A percentile compares a stretch with the other conserved stretches of the same genome.
Evolutionary conservation across 2,888 invertebrate genomes (phyloP).

Genomic region (Cheilosia vernalis): DNA sequence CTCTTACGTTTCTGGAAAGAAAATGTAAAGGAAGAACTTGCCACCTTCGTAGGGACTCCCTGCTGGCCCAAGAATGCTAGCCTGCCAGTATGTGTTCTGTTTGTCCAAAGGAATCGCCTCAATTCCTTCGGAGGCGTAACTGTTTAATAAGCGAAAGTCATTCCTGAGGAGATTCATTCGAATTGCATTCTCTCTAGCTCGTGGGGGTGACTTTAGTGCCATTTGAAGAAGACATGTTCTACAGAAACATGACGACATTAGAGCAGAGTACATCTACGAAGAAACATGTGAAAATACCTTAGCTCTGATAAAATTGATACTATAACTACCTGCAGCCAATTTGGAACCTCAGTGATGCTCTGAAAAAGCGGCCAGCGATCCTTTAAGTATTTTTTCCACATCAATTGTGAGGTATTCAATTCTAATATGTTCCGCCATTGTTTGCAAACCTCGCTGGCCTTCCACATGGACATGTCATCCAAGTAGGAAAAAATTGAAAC

Average conservation of each 20-base stretch:
- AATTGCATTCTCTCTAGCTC: slow-evolving; percentile 91
- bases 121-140: slow-evolving; percentile 83
- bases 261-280: slow-evolving; percentile 86
- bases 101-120: slow-evolving; percentile 83
- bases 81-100: slow-evolving; percentile 92
- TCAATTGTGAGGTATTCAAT: slow-evolving; percentile 89
- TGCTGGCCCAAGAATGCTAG: slow-evolving; percentile 94
- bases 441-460: slow-evolving; percentile 92
- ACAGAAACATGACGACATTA: slow-evolving; percentile 93
- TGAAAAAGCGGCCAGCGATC: slow-evolving; percentile 94
- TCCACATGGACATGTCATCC: slow-evolving; percentile 96
- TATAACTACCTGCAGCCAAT: slow-evolving; percentile 89
- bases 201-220: slow-evolving; percentile 88
- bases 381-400: slow-evolving; percentile 91
- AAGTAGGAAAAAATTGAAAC: slow-evolving; percentile 94
- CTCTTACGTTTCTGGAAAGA: slow-evolving; percentile 91
- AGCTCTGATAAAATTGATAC: neutral
- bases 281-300: slow-evolving; percentile 48
- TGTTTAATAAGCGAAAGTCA: slow-evolving; percentile 86
- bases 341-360: slow-evolving; percentile 88
- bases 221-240: slow-evolving; percentile 94
- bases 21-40: slow-evolving; percentile 94
- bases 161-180: slow-evolving; percentile 90
- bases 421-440: slow-evolving; percentile 93
- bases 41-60: slow-evolving; percentile 98